Base-by-base conservation (phyloP, 2,888 invertebrate species). In the Drosophila mercatorum region DNA sequence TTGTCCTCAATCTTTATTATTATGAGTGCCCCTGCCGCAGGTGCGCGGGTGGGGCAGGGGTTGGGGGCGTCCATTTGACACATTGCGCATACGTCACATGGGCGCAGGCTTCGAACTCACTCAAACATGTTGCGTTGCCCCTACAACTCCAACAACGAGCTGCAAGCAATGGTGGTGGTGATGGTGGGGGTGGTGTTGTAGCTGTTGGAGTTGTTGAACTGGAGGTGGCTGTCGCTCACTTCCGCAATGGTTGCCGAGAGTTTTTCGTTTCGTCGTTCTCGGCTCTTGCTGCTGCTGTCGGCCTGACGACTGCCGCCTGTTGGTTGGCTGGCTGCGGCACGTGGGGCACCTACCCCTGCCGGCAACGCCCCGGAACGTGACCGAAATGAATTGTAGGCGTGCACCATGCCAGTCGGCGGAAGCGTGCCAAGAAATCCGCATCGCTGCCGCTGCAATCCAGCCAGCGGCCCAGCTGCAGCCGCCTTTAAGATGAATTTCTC, bases 351-450 rank as follows among this genome's bases (percentile, higher is more conserved):
- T 83, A 79, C 80, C 87, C 76, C 81, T 58, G 56, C 58, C 69
- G 83, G 91, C 76, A 89, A 91, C 92, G 92, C 92, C 92, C 90
- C 77, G 78, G 87, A 87, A 92, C 92, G 92, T 92, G 92, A 91
- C 91, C 91, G 81, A 89, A 83, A 72, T 74, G 83, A 79, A 83
- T 86, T 80, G 91, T 87, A 88, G 92, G 92, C 90, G 92, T 83
- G 69, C 77, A 78, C 90, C 75, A 75, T 53, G 66, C 64, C 70
- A 80, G 75, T 72, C 64, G 72, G 51, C 68, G 53, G 28, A 60
- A 47, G 67, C 62, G 26, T 72, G 76, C 67, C 67, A 64, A 64
- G 70, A 80, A 77, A 71, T 64, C 38, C 74, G 66, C 70, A 76
- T 69, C 70, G 68, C 51, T 67, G 78, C 72, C 53, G 36, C 31